Conservation (phyloP, 30 jellyfish, hydroid and myxozoan genomes). For the Rhopilema esculentum region DNA sequence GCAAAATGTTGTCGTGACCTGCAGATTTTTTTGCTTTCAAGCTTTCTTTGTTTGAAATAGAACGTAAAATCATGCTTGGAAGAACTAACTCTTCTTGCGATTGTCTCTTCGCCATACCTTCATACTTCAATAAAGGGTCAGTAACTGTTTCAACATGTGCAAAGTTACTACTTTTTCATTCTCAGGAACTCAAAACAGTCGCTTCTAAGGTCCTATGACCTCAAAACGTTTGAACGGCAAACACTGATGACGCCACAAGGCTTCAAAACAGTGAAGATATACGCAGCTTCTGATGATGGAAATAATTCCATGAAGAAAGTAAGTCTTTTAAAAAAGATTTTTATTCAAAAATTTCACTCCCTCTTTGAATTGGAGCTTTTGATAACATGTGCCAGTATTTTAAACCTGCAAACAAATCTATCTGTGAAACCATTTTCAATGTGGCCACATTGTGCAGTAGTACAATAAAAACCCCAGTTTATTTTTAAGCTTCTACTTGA, state of each 20-base stretch:
- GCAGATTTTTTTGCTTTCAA: too few species aligned
- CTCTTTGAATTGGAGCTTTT: background rate
- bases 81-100: too few species aligned
- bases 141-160: background rate
- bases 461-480: too few species aligned
- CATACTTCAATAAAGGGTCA: background rate
- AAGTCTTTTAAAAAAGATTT: background rate
- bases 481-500: too few species aligned
- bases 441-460: too few species aligned
- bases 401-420: too few species aligned
- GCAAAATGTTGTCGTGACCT: too few species aligned
- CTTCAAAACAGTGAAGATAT: constrained; percentile 45
- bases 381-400: background rate
- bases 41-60: too few species aligned
- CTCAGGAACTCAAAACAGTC: constrained; percentile 43
- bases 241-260: constrained; percentile 55
- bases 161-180: background rate
- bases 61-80: too few species aligned
- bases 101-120: background rate
- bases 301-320: constrained; percentile 50
- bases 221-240: constrained; percentile 42
- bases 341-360: background rate
- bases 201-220: constrained; percentile 43
- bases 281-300: constrained; percentile 29
- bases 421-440: too few species aligned